Conservation (phyloP, 1,140 invertebrate genomes). For the Drosophila sulfurigaster region DNA sequence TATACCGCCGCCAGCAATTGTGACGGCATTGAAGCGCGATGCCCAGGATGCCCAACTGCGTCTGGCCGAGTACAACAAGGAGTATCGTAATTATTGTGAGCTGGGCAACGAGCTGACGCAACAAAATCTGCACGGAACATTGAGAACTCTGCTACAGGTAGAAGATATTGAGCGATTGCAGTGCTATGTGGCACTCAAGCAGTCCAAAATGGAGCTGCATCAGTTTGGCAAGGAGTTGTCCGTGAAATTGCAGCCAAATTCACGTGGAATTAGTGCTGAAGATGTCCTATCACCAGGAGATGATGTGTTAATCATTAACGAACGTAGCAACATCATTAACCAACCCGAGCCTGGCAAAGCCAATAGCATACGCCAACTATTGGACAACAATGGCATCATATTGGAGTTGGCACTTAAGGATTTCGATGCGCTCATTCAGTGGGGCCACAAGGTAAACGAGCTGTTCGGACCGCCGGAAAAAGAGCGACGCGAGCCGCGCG, state of each 20-base stretch:
- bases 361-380: slow-evolving; percentile 46
- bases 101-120: slow-evolving; percentile 40
- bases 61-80: slow-evolving; percentile 51
- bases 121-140: slow-evolving; percentile 46
- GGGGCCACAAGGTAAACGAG: slow-evolving; percentile 52
- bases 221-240: slow-evolving; percentile 70
- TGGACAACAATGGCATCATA: slow-evolving; percentile 53
- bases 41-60: slow-evolving; percentile 44
- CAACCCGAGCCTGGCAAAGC: background rate
- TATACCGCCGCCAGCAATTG: slow-evolving; percentile 48
- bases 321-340: slow-evolving; percentile 15
- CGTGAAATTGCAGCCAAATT: slow-evolving; percentile 54
- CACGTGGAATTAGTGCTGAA: slow-evolving; percentile 45
- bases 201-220: slow-evolving; percentile 67
- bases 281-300: slow-evolving; percentile 70
- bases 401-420: slow-evolving; percentile 69
- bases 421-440: slow-evolving; percentile 56
- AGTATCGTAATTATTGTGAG: slow-evolving; percentile 65
- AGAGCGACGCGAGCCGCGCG: slow-evolving; percentile 48
- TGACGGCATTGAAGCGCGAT: slow-evolving; percentile 51
- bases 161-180: slow-evolving; percentile 71
- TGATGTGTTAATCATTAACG: slow-evolving; percentile 69
- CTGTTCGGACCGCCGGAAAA: slow-evolving; percentile 54
- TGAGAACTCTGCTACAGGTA: slow-evolving; percentile 68
- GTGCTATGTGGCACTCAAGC: slow-evolving; percentile 61